These are phyloP conservation scores for Platichthys stellatus DNA, from an alignment of 2,113 vertebrate genomes.

Conservation along the genomic window DNA sequence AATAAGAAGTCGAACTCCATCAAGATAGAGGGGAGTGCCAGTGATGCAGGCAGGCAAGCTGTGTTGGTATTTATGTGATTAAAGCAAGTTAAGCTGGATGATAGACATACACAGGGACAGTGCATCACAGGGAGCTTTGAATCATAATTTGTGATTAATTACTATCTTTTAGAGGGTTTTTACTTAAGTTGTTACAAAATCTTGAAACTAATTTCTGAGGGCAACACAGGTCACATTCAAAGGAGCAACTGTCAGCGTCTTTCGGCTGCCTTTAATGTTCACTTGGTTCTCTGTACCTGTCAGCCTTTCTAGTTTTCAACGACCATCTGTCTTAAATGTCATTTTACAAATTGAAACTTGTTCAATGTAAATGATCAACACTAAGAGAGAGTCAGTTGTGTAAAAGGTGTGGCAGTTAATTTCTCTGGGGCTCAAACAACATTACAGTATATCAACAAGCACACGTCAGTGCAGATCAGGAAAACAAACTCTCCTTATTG, in stretches of 20 bases:
- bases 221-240: conserved; percentile 19
- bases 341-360: too few species aligned
- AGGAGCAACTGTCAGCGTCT: conserved; percentile 6
- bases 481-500: too few species aligned
- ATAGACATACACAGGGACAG: conserved; percentile 17
- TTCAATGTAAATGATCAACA: too few species aligned
- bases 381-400: too few species aligned
- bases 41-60: conserved; percentile 11
- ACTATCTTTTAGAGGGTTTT: not conserved
- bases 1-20: conserved; percentile 13
- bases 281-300: not conserved
- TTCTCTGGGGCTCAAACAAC: too few species aligned
- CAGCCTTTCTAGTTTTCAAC: too few species aligned
- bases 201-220: conserved; percentile 18
- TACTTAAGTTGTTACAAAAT: not conserved
- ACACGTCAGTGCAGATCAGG: too few species aligned
- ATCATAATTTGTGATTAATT: conserved; percentile 17
- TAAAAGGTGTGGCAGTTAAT: too few species aligned
- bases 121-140: conserved; percentile 17
- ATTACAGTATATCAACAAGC: too few species aligned
- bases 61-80: conserved; percentile 27
- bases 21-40: conserved; percentile 25
- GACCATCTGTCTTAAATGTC: too few species aligned
- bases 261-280: not conserved
- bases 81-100: conserved; percentile 15